phyloP scores from a whole-genome alignment of 2,888 invertebrate genomes.

The Tipula helvola region DNA sequence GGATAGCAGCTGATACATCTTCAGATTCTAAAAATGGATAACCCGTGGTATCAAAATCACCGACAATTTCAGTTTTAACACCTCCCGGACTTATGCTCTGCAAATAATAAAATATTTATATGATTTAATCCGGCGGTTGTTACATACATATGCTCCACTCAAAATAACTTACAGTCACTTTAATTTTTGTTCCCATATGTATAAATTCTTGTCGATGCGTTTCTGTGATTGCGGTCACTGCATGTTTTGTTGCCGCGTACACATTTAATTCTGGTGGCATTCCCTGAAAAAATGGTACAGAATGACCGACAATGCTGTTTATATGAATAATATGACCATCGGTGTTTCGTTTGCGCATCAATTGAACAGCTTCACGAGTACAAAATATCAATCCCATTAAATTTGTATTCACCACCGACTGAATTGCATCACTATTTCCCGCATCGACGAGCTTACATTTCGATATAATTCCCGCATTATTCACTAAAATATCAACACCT shows the following conservation, averaged over 20 bases:
- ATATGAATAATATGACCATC: conserved; percentile 25
- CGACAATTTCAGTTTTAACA: neutral
- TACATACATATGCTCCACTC: neutral
- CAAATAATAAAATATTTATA: neutral
- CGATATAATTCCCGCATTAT: conserved; percentile 40
- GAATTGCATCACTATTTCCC: conserved; percentile 15
- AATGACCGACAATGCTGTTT: conserved; percentile 33
- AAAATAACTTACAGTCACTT: neutral
- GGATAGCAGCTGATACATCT: conserved; percentile 31
- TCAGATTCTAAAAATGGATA: conserved; percentile 22
- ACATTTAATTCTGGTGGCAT: conserved; percentile 19
- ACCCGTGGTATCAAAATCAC: neutral
- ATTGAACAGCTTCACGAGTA: conserved; percentile 26
- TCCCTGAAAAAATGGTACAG: conserved; percentile 26
- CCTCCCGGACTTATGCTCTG: neutral
- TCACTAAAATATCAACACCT: conserved; percentile 43
- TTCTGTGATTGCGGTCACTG: conserved; percentile 28
- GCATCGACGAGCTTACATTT: neutral
- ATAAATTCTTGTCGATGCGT: conserved; percentile 4
- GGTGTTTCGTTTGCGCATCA: conserved; percentile 30
- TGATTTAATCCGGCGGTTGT: neutral
- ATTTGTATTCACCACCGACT: conserved; percentile 29
- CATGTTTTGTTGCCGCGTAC: conserved; percentile 26
- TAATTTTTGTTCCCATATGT: neutral
- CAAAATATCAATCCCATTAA: conserved; percentile 29